Percentiles rank a stretch among this genome's conserved stretches.
phyloP scores from a whole-genome alignment of 2,888 invertebrate species.

The Saturnia pavonia region DNA sequence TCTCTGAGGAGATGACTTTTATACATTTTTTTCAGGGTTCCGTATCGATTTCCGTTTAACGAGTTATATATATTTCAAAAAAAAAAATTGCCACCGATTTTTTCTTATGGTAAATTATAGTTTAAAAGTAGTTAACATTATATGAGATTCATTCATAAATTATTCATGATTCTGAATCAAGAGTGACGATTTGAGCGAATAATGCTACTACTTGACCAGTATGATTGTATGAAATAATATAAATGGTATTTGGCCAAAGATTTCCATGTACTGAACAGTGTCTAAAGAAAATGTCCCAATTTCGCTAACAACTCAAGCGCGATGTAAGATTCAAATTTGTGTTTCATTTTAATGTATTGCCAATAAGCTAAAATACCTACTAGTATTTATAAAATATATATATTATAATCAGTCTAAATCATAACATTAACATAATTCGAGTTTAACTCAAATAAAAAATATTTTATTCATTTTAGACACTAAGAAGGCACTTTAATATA shows the following conservation, averaged over 20 bases:
- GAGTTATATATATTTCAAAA: neutral
- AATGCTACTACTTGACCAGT: too few relatives aligned
- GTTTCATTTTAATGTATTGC: neutral
- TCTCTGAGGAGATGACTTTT: constrained; percentile 31
- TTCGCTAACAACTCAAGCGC: neutral
- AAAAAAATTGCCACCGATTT: neutral
- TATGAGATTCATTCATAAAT: too few relatives aligned
- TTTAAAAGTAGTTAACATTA: too few relatives aligned
- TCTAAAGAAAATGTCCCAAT: neutral
- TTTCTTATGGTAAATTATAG: neutral
- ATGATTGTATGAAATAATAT: neutral
- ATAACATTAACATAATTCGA: too few relatives aligned
- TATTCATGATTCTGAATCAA: too few relatives aligned
- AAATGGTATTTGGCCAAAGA: neutral
- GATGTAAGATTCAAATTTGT: neutral
- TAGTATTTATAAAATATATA: neutral
- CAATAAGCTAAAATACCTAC: neutral
- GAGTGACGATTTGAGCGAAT: too few relatives aligned
- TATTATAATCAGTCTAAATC: too few relatives aligned
- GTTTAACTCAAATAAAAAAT: too few relatives aligned
- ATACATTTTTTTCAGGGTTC: constrained; percentile 21
- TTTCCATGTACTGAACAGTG: neutral
- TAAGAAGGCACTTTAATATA: too few relatives aligned
- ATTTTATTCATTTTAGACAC: too few relatives aligned
- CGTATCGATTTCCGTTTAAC: neutral